Percentiles rank a stretch among this genome's conserved stretches.
Evolutionary conservation across 1,140 invertebrate species (phyloP).

Genomic region (Bombyx mori): DNA sequence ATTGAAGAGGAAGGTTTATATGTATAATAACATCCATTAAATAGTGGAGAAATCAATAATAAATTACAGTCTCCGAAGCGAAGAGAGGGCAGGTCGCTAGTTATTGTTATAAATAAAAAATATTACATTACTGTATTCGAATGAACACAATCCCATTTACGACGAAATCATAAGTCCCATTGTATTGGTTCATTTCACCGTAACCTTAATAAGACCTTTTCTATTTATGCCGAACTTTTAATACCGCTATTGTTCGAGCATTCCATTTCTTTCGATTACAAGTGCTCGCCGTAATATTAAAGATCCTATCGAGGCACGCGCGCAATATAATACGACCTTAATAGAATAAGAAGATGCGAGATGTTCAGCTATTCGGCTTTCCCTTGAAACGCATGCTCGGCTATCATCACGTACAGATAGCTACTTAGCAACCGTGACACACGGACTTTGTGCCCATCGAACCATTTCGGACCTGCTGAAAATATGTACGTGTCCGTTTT

Average conservation of each 20-base stretch:
- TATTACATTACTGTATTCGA: not conserved
- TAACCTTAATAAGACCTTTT: constrained; percentile 9
- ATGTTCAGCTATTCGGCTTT: constrained; percentile 16
- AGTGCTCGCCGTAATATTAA: constrained; percentile 23
- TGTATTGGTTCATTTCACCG: constrained; percentile 5
- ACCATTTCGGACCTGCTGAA: no score
- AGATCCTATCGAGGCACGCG: constrained; percentile 32
- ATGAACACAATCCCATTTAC: constrained; percentile 1
- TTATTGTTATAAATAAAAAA: not conserved
- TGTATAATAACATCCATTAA: no score
- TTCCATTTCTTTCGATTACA: constrained; percentile 22
- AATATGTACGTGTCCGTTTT: no score
- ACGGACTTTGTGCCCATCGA: not conserved
- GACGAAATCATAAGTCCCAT: constrained; percentile 5
- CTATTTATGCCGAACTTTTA: constrained; percentile 9
- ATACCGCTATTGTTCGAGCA: constrained; percentile 6
- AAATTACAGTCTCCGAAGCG: no score
- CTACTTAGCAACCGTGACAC: constrained; percentile 15
- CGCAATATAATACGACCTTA: constrained; percentile 22
- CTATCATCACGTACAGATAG: constrained; percentile 14
- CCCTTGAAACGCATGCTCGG: constrained; percentile 13
- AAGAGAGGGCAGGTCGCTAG: no score
- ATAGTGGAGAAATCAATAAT: no score
- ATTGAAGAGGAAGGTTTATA: no score
- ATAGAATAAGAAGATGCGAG: constrained; percentile 27